Percentiles rank a stretch among this genome's conserved stretches.
These are phyloP conservation scores for Sebastiscus albofasciatus DNA, from an alignment of 2,797 vertebrate species.

Conservation along the genomic window DNA sequence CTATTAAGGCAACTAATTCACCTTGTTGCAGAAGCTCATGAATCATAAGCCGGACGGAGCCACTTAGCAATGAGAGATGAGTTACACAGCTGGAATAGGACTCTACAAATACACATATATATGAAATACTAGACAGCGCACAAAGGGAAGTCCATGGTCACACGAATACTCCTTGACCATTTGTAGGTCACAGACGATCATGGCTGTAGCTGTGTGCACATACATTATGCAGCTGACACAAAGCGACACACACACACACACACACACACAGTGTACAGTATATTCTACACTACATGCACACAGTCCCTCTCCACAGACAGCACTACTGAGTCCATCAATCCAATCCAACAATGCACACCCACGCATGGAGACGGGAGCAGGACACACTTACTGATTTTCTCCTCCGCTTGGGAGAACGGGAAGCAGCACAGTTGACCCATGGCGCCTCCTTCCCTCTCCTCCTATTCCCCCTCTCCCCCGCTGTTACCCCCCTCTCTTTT, in stretches of 20 bases:
- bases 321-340: slow-evolving; percentile 38
- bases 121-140: neutral
- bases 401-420: slow-evolving; percentile 92
- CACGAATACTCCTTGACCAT: slow-evolving; percentile 6
- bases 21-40: neutral
- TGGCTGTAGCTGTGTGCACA: neutral
- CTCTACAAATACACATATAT: neutral
- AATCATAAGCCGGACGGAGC: neutral
- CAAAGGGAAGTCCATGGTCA: neutral
- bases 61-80: neutral
- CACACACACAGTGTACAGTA: slow-evolving; percentile 1
- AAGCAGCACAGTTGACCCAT: slow-evolving; percentile 99
- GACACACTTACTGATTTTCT: slow-evolving; percentile 94
- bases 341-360: slow-evolving; percentile 79
- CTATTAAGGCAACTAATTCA: slow-evolving; percentile 3
- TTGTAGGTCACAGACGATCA: slow-evolving; percentile 39
- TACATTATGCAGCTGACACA: slow-evolving; percentile 25
- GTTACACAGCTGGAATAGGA: slow-evolving; percentile 15
- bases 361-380: slow-evolving; percentile 74
- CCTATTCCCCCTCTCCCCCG: slow-evolving; percentile 39
- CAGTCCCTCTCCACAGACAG: slow-evolving; percentile 21
- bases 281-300: slow-evolving; percentile 26
- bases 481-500: slow-evolving; percentile 39
- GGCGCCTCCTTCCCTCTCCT: slow-evolving; percentile 71
- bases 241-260: neutral